Base-by-base conservation (phyloP, 2,113 vertebrate species). In the Dipodomys spectabilis region DNA sequence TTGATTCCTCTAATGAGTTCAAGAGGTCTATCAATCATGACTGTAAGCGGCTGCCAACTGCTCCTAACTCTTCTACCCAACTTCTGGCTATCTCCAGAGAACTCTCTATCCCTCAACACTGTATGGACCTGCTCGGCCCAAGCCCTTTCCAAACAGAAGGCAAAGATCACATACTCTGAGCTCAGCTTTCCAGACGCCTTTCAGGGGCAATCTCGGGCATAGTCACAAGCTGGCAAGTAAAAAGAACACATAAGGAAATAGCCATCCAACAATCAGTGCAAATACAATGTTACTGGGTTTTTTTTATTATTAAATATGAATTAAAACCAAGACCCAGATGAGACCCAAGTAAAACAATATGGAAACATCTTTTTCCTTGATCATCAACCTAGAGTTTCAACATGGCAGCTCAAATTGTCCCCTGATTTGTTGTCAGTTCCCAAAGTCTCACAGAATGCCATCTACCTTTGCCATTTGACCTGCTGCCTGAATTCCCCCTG, bases 221-320 rank as follows among this genome's bases (percentile, higher is more conserved):
- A 30, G 28, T 27, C 83, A 81, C 27, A 65, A 44, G 35, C 12
- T 3, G 4, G 39, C 45, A 39, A 30, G 18, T 6, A 18, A 88
- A 69, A 25, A 64, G 57, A 11, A 79, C 53, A 73, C 27, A 13
- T 11, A 45, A 90, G 16, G 9, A 83, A 57, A 68, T 10, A 35
- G 9, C 30, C 39, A 12, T 84, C 74, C 10, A 10, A 87, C 1
- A 13, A 82, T 45, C 71, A 65, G 20, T 16, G 15, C 60, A 90
- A 87, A 67, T 27, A n/a, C 72, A 90, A 62, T 12, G 82, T 11
- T 9, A 64, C 69, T 11, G 15, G 12, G 22, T 91, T 94, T 95
- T 79, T 49, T 49, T 39, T 39, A 39, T 39, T 39, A 82, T 88
- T 95, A 67, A 74, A 27, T 49, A 5, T 20, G 20, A 67, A 32